Base-by-base conservation (phyloP, 2,797 vertebrate species). In the Alosa sapidissima region DNA sequence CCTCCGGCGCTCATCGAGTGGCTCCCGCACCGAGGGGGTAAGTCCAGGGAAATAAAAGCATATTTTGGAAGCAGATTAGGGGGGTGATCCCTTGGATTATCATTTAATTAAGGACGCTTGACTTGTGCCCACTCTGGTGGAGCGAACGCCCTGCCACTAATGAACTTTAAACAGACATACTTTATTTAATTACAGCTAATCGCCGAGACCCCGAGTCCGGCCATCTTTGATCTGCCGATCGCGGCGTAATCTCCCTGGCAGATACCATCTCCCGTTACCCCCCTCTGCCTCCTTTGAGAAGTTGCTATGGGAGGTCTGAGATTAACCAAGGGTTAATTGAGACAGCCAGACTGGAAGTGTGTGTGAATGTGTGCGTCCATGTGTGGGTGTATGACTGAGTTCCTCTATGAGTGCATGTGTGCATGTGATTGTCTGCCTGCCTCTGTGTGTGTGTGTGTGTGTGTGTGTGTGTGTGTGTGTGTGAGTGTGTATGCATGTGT, bases 121-220 rank as follows among this genome's bases (percentile, higher is more conserved):
- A 98, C 97, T 98, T 97, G 97, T 97, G 97, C 96, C 95, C 96
- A 97, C 94, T 98, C 96, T 99, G 94, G 96, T 98, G 96, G 94
- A 97, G 96, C 96, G 97, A 98, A 98, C 91, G 93, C 96, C 96
- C 96, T 97, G 95, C 95, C 97, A 96, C 95, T 99, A 99, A 99
- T 98, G 97, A 97, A 98, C 97, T 98, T 99, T 99, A 98, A 98
- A 98, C 97, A 98, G 97, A 98, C 96, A 97, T 97, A 97, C 96
- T 98, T 98, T 98, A 98, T 98, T 98, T 98, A 99, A 99, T 99
- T 98, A 98, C 92, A 93, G 95, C 97, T 98, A 98, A 98, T 98
- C 97, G 94, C 96, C 91, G 94, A 95, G 94, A 97, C 96, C 97
- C 96, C 96, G 97, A 96, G 96, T 96, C 96, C 95, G 94, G 95